These are phyloP conservation scores for Lepeophtheirus nordmannii DNA, from an alignment of 2,888 invertebrate species.

Conservation along the genomic window DNA sequence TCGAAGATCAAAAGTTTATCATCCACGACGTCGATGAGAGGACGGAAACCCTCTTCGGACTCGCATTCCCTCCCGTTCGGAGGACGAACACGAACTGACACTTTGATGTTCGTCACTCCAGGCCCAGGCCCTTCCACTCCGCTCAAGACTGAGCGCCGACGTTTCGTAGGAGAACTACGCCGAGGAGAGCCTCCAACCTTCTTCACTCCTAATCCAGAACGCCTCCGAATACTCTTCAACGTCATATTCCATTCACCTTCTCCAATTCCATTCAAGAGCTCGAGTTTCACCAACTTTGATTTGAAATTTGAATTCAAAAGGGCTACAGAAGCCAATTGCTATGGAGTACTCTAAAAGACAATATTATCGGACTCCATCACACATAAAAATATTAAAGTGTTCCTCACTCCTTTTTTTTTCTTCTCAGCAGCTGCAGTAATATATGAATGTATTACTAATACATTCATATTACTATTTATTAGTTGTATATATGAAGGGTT, in stretches of 20 bases:
- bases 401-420: too few species aligned
- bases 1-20: slow-evolving; percentile 67
- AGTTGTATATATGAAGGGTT: too few species aligned
- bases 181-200: neutral
- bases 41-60: slow-evolving; percentile 34
- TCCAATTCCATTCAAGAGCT: too few species aligned
- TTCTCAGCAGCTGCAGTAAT: too few species aligned
- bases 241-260: neutral
- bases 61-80: slow-evolving; percentile 48
- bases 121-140: slow-evolving; percentile 19
- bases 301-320: too few species aligned
- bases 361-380: too few species aligned
- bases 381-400: too few species aligned
- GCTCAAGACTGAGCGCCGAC: neutral
- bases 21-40: slow-evolving; percentile 58
- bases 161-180: neutral
- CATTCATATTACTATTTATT: too few species aligned
- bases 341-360: too few species aligned
- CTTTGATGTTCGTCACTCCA: slow-evolving; percentile 48
- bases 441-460: too few species aligned
- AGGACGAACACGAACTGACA: slow-evolving; percentile 70
- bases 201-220: neutral
- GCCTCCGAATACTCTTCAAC: neutral
- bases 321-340: too few species aligned
- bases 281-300: too few species aligned